phyloP scores from a whole-genome alignment of 2,797 vertebrate species.

The Rhinogobio ventralis region DNA sequence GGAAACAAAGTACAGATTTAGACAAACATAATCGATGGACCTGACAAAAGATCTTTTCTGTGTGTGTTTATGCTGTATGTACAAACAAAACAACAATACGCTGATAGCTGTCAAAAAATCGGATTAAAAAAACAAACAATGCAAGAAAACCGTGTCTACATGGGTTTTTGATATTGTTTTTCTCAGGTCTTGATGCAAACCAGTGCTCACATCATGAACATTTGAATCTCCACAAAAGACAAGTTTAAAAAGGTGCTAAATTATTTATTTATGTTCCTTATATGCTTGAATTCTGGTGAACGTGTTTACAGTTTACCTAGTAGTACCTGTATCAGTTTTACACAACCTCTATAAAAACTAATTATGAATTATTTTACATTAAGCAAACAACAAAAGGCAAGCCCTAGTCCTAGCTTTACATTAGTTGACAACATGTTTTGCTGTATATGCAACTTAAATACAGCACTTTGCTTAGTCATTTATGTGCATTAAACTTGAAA shows the following conservation, averaged over 20 bases:
- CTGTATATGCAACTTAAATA: background rate
- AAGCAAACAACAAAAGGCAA: background rate
- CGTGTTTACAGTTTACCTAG: too few relatives aligned
- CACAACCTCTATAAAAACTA: background rate
- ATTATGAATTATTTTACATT: background rate
- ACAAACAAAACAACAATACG: constrained; percentile 8
- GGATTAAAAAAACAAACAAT: too few relatives aligned
- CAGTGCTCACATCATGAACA: background rate
- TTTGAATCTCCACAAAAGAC: background rate
- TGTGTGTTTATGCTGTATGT: background rate
- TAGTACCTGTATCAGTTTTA: background rate
- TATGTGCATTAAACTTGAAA: background rate
- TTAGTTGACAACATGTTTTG: background rate
- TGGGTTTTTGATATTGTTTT: background rate
- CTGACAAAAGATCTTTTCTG: background rate
- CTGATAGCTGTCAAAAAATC: background rate
- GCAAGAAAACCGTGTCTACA: too few relatives aligned
- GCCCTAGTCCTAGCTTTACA: background rate
- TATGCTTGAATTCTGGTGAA: too few relatives aligned
- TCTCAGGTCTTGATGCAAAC: background rate
- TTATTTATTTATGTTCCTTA: too few relatives aligned
- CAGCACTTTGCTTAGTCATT: background rate
- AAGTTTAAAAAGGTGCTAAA: too few relatives aligned
- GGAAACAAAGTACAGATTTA: constrained; percentile 8
- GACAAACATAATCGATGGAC: background rate